These are phyloP conservation scores for Emydoidea blandingii DNA, from an alignment of 2,797 vertebrate genomes.

Conservation along the genomic window DNA sequence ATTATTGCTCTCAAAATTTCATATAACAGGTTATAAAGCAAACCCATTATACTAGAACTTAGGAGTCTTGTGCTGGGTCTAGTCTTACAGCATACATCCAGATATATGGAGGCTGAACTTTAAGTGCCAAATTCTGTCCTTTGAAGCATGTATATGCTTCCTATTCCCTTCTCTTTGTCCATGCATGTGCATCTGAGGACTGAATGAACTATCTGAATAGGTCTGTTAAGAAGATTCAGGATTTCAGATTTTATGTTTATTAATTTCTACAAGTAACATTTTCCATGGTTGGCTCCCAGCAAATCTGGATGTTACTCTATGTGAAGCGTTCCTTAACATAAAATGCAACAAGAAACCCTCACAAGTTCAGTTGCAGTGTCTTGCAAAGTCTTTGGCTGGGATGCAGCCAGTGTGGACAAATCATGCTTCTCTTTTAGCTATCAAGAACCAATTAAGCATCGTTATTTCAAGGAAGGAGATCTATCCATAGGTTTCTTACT, in stretches of 20 bases:
- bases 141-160: not conserved
- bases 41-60: not conserved
- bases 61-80: not conserved
- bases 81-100: not conserved
- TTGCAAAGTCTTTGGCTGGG: constrained; percentile 17
- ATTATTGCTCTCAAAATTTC: not conserved
- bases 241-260: not conserved
- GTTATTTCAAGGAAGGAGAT: constrained; percentile 24
- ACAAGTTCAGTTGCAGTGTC: not conserved
- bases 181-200: not conserved
- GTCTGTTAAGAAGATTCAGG: not conserved
- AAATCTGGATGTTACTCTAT: not conserved
- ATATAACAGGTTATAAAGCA: not conserved
- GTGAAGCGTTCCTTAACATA: not conserved
- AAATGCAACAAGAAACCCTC: not conserved
- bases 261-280: not conserved
- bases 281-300: not conserved
- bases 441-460: constrained; percentile 30
- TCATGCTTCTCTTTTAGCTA: not conserved
- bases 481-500: not conserved
- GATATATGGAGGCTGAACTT: not conserved
- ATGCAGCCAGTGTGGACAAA: constrained; percentile 20
- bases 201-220: not conserved
- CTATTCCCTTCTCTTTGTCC: not conserved
- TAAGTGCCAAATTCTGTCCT: not conserved